These are phyloP conservation scores for Tanaodytes sp. DNA, from an alignment of 2,888 invertebrate species.

Conservation along the genomic window DNA sequence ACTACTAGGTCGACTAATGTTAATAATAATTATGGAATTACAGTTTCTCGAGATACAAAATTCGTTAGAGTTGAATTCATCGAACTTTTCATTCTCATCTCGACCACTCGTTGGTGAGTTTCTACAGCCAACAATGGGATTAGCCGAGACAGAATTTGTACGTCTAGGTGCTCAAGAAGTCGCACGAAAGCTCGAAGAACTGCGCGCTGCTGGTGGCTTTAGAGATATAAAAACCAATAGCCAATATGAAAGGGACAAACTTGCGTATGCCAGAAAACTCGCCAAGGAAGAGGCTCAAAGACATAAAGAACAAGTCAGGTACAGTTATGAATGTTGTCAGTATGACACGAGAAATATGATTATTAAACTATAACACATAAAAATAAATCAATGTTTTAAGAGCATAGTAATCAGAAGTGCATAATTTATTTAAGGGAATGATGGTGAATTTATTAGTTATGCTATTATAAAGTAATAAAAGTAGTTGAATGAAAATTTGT, in stretches of 20 bases:
- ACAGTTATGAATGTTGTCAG: too few species aligned
- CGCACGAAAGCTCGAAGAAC: constrained; percentile 78
- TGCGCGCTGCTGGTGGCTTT: constrained; percentile 81
- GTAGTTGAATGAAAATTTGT: too few species aligned
- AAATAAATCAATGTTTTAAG: too few species aligned
- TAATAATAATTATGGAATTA: background rate
- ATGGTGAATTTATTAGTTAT: too few species aligned
- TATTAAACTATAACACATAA: too few species aligned
- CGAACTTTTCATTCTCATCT: constrained; percentile 94
- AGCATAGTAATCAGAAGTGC: too few species aligned
- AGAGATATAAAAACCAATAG: constrained; percentile 71
- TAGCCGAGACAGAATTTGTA: constrained; percentile 81
- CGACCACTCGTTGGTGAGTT: constrained; percentile 93
- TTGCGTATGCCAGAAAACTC: constrained; percentile 80
- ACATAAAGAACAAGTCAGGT: constrained; percentile 74
- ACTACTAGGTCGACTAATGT: background rate
- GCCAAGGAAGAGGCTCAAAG: constrained; percentile 79
- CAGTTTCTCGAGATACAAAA: constrained; percentile 71
- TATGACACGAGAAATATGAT: too few species aligned
- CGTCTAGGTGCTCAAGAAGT: constrained; percentile 88
- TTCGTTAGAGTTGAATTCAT: constrained; percentile 80
- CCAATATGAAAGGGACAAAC: constrained; percentile 71
- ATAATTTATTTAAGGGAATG: too few species aligned
- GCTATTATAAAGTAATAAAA: too few species aligned
- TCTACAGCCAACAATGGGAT: constrained; percentile 80